Evolutionary conservation across 1,140 invertebrate genomes (phyloP), one percentile per base, ranked within the genome.

Genomic region (Heliconius himera): DNA sequence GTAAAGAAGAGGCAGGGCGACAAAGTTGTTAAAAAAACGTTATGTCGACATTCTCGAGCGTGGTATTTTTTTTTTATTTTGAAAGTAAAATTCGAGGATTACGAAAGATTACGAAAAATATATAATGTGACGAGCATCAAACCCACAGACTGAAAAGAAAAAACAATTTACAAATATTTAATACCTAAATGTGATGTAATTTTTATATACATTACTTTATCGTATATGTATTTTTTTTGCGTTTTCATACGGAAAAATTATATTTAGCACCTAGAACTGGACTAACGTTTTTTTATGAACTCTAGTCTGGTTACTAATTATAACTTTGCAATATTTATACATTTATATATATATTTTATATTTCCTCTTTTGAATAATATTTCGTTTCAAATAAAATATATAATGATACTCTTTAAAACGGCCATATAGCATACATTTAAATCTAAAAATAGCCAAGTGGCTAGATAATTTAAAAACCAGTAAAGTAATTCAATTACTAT

Each of bases 341-440:
- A 66, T 66, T 26, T 66, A 66, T 26, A 66, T 66, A 26, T 66
- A 3, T 66, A 66, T 66, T 26, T 26, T 66, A 66, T 66, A 66
- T 66, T 66, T 66, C 60, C 60, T 66, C 60, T 26, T 66, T 3
- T 66, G 60, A 66, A 29, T 56, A 66, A 3, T 11, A 66, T 29
- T 66, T 66, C 22, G 9, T 66, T 66, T 66, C 26, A 2, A 66
- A 22, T 2, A 66, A 29, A 66, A 66, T 66, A 26, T 16, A 3
- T 66, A 13, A 16, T 66, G 9, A n/a, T n/a, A n/a, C n/a, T n/a
- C n/a, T 8, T 66, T 66, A 26, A 29, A 29, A 22, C 20, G 9
- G 54, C 54, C 0, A 56, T 66, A 66, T 66, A 11, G 8, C n/a
- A 66, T 13, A 66, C 13, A 66, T 66, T 66, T 66, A 66, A 29